phyloP scores from a whole-genome alignment of 2,113 vertebrate species.

The Ceyx cyanopectus region DNA sequence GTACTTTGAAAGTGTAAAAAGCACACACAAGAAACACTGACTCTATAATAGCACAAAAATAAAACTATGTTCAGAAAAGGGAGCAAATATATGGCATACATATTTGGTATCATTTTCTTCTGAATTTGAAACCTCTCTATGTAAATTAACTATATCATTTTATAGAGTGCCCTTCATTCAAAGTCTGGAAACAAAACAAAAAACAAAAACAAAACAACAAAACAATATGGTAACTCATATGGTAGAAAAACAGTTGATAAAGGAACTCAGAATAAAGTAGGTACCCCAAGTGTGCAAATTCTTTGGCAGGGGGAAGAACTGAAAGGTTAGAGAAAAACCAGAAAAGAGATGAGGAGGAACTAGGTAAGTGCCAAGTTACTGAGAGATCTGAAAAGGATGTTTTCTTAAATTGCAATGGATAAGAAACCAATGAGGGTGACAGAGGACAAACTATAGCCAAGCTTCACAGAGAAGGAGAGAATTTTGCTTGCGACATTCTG shows the following conservation, averaged over 20 bases:
- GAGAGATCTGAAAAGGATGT: neutral
- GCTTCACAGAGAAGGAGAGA: neutral
- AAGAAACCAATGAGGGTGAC: neutral
- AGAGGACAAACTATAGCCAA: neutral
- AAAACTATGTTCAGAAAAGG: neutral
- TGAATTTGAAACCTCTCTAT: neutral
- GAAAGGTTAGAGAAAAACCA: neutral
- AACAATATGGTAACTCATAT: conserved; percentile 12
- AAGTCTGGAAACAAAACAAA: neutral
- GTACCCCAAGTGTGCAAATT: conserved; percentile 25
- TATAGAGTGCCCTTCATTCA: conserved; percentile 15
- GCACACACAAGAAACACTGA: neutral
- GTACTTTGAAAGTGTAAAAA: neutral
- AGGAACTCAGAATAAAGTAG: conserved; percentile 5
- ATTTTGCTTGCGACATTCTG: neutral
- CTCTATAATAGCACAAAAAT: neutral
- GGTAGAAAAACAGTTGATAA: conserved; percentile 53
- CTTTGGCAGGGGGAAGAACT: neutral
- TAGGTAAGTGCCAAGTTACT: neutral
- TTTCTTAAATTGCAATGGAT: neutral
- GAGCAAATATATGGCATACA: conserved; percentile 17
- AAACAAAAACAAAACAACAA: neutral
- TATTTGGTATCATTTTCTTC: neutral
- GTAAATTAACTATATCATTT: conserved; percentile 26
- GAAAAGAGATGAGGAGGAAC: neutral